These are phyloP conservation scores for Drosophila kohkoa DNA, from an alignment of 1,140 invertebrate genomes.

Conservation along the genomic window DNA sequence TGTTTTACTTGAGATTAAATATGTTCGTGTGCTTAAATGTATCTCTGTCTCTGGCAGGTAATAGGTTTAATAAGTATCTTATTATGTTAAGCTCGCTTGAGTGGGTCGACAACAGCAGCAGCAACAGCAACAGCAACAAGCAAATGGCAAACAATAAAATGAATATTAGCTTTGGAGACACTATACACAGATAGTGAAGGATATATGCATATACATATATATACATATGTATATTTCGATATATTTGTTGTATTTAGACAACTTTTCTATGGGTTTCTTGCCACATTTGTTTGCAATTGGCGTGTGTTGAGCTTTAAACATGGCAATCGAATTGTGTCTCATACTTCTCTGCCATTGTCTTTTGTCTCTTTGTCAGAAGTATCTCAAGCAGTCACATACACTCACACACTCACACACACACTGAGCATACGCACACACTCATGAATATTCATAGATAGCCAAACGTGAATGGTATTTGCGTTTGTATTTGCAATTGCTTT, in stretches of 20 bases:
- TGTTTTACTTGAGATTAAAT: constrained; percentile 3
- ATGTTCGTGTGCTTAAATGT: constrained; percentile 2
- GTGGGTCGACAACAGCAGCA: not conserved
- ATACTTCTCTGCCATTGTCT: not conserved
- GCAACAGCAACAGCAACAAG: constrained; percentile 10
- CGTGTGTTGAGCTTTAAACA: constrained; percentile 69
- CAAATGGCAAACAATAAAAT: constrained; percentile 19
- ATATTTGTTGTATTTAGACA: constrained; percentile 1
- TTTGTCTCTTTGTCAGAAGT: constrained; percentile 53
- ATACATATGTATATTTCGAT: not conserved
- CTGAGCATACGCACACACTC: constrained; percentile 46
- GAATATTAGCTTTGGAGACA: constrained; percentile 1
- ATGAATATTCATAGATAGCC: constrained; percentile 76
- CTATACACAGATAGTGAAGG: not conserved
- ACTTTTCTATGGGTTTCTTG: constrained; percentile 10
- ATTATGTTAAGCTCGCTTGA: constrained; percentile 17
- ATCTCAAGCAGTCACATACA: constrained; percentile 64
- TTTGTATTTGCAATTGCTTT: constrained; percentile 77
- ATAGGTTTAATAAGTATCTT: constrained; percentile 29
- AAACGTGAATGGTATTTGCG: constrained; percentile 29
- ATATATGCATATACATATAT: constrained; percentile 3
- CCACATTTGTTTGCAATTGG: constrained; percentile 53
- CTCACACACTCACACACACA: constrained; percentile 37
- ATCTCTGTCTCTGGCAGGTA: constrained; percentile 25
- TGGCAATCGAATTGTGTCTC: constrained; percentile 36